Evolutionary conservation across 2,888 invertebrate genomes (phyloP), one percentile per base, ranked within the genome.

Genomic region (Calephelis perditalis): DNA sequence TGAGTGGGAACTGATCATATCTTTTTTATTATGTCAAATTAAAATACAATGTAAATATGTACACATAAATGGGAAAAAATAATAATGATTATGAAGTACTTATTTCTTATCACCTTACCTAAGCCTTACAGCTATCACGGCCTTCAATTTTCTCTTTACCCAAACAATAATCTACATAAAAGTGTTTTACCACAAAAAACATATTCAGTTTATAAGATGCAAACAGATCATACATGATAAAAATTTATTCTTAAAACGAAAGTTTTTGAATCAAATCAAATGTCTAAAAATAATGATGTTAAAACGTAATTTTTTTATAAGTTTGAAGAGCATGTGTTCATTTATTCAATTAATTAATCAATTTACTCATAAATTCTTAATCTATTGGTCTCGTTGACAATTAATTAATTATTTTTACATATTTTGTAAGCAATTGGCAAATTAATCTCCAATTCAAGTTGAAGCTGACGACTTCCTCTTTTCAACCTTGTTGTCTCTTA

Each of bases 391-490:
- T 70, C 68, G 65, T 70, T 71, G 67, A 63, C 36, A 61, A 63
- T 63, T 63, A 55, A 55, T 57, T 61, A 67, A 61, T 62, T 63
- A 69, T 65, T 58, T 65, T 43, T 52, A n/a, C 60, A 61, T 44
- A 40, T 40, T 49, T 57, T 45, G 43, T 56, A 26, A 56, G n/a
- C 12, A 45, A 45, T 57, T 45, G 52, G 12, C 61, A 57, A 58
- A 59, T 46, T 37, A 55, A 40, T 44, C n/a, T 59, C 65, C 43
- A 60, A 70, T 74, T 79, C 87, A 89, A 77, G 90, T 90, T 57
- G 90, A 90, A 67, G 90, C 89, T 59, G 90, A 88, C 59, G 90
- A 91, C 74, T 90, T 91, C 63, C 90, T 74, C 68, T 89, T 90
- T 63, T 90, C 90, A 59, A 79, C 73, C 75, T 88, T 89, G 64